Percentiles rank a stretch among this genome's conserved stretches.
phyloP scores from a whole-genome alignment of 2,797 vertebrate genomes.

The Amphiprion clarkii region DNA sequence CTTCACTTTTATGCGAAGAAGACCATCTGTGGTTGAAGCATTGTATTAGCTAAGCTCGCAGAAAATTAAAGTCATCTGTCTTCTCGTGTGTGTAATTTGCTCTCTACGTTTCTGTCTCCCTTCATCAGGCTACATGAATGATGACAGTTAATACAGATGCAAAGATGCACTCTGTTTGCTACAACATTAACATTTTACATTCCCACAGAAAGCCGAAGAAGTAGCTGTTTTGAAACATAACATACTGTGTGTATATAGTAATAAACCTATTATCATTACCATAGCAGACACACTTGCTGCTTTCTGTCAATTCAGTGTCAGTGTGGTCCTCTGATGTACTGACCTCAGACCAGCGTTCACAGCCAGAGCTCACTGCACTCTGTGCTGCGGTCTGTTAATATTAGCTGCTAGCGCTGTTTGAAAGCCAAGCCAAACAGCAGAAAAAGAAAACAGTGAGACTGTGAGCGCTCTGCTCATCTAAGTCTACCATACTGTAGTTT shows the following conservation, averaged over 20 bases:
- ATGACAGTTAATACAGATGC: too few relatives aligned
- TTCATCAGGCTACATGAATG: neutral
- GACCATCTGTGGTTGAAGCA: neutral
- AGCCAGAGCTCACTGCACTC: constrained; percentile 13
- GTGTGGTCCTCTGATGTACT: constrained; percentile 20
- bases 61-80: too few relatives aligned
- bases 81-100: too few relatives aligned
- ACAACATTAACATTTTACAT: too few relatives aligned
- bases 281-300: constrained; percentile 9
- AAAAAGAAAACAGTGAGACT: constrained; percentile 1
- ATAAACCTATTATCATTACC: constrained; percentile 14
- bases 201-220: neutral
- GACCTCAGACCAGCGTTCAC: constrained; percentile 17
- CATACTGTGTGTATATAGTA: constrained; percentile 11
- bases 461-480: neutral
- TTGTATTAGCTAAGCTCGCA: neutral
- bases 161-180: too few relatives aligned
- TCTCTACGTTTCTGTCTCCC: neutral
- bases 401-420: neutral
- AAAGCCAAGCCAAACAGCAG: constrained; percentile 2
- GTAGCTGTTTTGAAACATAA: constrained; percentile 7
- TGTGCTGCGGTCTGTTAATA: neutral
- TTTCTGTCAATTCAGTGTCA: constrained; percentile 21
- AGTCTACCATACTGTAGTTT: neutral
- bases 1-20: neutral